These are phyloP conservation scores for Microctonus brassicae DNA, from an alignment of 2,888 invertebrate species.

Conservation along the genomic window DNA sequence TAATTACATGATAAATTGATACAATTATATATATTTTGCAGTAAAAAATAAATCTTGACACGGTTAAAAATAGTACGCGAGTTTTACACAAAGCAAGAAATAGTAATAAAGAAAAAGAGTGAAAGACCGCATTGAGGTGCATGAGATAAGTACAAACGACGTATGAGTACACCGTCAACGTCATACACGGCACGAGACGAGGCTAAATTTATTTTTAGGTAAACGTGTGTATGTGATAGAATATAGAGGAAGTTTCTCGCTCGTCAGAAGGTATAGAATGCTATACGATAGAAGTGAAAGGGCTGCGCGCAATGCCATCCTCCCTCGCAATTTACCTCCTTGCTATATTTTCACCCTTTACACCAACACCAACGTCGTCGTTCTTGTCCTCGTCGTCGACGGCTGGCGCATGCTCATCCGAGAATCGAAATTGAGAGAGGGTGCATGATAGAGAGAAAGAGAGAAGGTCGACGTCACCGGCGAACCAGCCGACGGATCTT, in stretches of 20 bases:
- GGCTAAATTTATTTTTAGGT: no score
- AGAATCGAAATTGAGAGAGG: conserved; percentile 33
- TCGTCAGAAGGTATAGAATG: neutral
- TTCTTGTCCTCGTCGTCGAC: conserved; percentile 36
- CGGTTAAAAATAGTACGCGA: no score
- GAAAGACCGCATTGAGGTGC: neutral
- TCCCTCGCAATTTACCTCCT: conserved; percentile 48
- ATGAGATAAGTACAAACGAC: neutral
- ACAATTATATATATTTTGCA: no score
- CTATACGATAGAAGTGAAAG: neutral
- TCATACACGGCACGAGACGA: neutral
- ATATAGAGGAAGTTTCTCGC: neutral
- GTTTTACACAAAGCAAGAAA: neutral
- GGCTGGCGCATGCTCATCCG: conserved; percentile 67
- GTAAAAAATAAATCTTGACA: neutral
- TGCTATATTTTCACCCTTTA: conserved; percentile 29
- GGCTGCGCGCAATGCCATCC: neutral
- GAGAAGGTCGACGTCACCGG: conserved; percentile 63
- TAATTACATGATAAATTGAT: no score
- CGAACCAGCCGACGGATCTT: conserved; percentile 61
- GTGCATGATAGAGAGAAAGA: conserved; percentile 28
- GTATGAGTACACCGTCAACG: neutral
- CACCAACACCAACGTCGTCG: conserved; percentile 20
- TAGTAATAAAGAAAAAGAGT: conserved; percentile 45
- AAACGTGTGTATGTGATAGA: no score